Conservation (phyloP, 2,797 vertebrate species). For the Pseudochirops cupreus region DNA sequence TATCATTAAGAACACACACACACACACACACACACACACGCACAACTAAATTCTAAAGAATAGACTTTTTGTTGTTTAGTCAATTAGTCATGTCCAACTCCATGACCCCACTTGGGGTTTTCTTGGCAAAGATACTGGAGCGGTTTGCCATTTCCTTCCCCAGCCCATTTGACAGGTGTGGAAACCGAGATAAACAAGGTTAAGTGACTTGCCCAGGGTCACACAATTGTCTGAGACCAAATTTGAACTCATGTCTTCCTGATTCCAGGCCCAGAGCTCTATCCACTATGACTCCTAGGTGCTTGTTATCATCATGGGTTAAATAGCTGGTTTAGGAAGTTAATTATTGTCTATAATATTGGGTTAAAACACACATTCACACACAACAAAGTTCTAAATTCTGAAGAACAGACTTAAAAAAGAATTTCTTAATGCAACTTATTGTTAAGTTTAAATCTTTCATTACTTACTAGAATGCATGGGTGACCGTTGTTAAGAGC, state of each 20-base stretch:
- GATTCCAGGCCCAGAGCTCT: not conserved
- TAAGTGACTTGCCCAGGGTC: not conserved
- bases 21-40: not conserved
- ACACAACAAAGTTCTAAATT: not conserved
- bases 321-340: not conserved
- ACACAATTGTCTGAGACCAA: not conserved
- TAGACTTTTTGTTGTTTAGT: not conserved
- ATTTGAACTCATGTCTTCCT: not conserved
- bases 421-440: not conserved
- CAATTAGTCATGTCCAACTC: too few species aligned
- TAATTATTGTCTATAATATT: not conserved
- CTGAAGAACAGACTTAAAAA: not conserved
- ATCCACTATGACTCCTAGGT: not conserved
- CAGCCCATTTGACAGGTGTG: not conserved
- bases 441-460: not conserved
- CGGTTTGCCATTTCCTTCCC: not conserved
- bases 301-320: not conserved
- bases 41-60: not conserved
- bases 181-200: not conserved
- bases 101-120: too few species aligned
- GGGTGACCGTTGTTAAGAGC: not conserved
- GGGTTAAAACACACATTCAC: too few species aligned
- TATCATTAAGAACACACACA: too few species aligned
- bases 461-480: not conserved
- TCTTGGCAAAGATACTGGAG: not conserved